phyloP scores from a whole-genome alignment of 2,797 vertebrate species.

The Lepilemur ruficaudatus region DNA sequence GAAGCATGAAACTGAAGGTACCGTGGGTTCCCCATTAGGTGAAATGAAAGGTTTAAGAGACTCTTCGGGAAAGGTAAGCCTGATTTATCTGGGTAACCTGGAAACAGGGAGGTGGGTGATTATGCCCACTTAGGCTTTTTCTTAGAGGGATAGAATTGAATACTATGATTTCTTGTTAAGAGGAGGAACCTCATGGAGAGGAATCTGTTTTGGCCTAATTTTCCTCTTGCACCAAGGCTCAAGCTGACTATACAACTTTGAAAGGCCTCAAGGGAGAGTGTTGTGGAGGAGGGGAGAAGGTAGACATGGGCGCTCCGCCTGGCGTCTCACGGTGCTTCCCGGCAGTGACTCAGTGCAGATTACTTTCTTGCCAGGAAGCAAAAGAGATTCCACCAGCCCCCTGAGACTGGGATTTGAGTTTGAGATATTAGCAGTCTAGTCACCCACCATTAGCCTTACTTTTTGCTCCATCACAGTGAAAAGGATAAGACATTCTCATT shows the following conservation, averaged over 20 bases:
- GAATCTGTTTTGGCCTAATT: not conserved
- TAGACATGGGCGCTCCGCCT: not conserved
- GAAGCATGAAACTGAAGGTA: not conserved
- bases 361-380: not conserved
- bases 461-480: not conserved
- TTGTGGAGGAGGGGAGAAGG: not conserved
- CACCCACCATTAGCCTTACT: not conserved
- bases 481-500: not conserved
- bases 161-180: not conserved
- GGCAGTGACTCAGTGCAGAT: not conserved
- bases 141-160: not conserved
- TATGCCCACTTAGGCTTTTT: not conserved
- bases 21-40: accelerated
- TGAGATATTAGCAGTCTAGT: not conserved
- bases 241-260: not conserved
- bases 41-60: not conserved
- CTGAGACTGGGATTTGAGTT: not conserved
- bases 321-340: not conserved
- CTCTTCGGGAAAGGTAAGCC: not conserved
- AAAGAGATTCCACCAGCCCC: not conserved
- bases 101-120: not conserved
- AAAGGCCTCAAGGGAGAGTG: not conserved
- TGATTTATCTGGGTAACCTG: not conserved
- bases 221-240: not conserved
- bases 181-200: not conserved